Evolutionary conservation across 2,888 invertebrate genomes (phyloP), one percentile per base, ranked within the genome.

Genomic region (Drosophila meridionalis): DNA sequence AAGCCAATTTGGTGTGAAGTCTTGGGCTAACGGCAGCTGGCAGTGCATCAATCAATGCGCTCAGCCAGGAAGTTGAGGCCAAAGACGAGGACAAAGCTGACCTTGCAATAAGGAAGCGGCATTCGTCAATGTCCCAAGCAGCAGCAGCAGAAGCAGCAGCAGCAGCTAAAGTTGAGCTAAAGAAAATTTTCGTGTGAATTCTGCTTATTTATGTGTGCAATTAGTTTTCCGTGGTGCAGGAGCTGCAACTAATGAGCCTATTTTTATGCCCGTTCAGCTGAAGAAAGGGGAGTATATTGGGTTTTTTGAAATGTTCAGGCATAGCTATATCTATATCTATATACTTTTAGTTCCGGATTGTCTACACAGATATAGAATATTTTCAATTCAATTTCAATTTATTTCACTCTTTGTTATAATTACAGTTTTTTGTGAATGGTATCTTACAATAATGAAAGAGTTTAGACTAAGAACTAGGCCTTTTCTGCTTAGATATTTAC

Each of bases 1-100:
- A 53, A 69, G 76, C 77, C 83, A 90, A 88, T 88, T 88, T 83
- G 87, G 87, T 90, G 91, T 88, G 86, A 89, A 89, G 72, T 82
- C 73, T 65, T 66, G 61, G 36, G 58, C 69, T 85, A 85, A 85
- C 85, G 90, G 85, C 85, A 85, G 90, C 90, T 85, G 85, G 86
- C 85, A 90, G 83, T 83, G 83, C 90, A 85, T 85, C 88, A 83
- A 88, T 85, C 85, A 88, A 90, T 85, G 87, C 69, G 57, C 12
- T 32, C 55, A 48, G 57, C n/a, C 38, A 62, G 57, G 38, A 56
- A 32, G 59, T 40, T 20, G 38, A 40, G 42, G 20, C 50, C 50
- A 42, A 32, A 42, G 72, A 45, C 60, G 74, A 50, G 69, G 75
- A 69, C 66, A 52, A 59, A 68, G 68, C 75, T 90, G 87, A 90